Base-by-base conservation (phyloP, 2,797 vertebrate species). In the Siniperca scherzeri region DNA sequence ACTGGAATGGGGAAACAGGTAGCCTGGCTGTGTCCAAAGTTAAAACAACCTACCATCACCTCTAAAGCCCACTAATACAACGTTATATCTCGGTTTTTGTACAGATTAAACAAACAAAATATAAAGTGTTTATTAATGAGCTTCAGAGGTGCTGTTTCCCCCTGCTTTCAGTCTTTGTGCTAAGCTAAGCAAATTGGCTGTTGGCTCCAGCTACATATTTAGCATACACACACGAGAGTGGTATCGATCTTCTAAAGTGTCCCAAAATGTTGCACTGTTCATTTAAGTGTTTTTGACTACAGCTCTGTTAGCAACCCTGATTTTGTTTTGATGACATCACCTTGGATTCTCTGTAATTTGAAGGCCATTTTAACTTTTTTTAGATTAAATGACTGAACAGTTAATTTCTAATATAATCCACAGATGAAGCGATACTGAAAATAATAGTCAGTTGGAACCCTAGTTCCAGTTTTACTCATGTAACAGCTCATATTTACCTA, bases 401-500 rank as follows among this genome's bases (percentile, higher is more conserved):
- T 25, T 10, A n/a, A 48, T 25, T 19, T 36, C 22, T 46, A 44
- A 78, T 36, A 22, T 25, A 36, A 57, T 38, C 48, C 17, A 67
- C n/a, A 48, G 33, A 1, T 25, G 13, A 60, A 62, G 1, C 0
- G 44, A 67, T 27, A 13, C 13, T 48, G 52, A 46, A 9, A 55
- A 56, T 11, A 66, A n/a, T 4, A 56, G 57, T 21, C 1, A 8
- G 22, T 14, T 56, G 25, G 36, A 52, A 61, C 30, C 25, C 17
- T 53, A 13, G 21, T 21, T 56, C 17, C 40, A 48, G 9, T 27
- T 4, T 19, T 12, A 27, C 74, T 66, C 62, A 61, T 56, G 27
- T 56, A 55, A 73, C 38, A 17, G 53, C 65, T 81, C 42, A 17
- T 55, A 44, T 53, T 80, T 38, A 27, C 66, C 36, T n/a, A 42